Percentiles rank a stretch among this genome's conserved stretches.
phyloP scores from a whole-genome alignment of 2,113 vertebrate species.

The Lycaon pictus region DNA sequence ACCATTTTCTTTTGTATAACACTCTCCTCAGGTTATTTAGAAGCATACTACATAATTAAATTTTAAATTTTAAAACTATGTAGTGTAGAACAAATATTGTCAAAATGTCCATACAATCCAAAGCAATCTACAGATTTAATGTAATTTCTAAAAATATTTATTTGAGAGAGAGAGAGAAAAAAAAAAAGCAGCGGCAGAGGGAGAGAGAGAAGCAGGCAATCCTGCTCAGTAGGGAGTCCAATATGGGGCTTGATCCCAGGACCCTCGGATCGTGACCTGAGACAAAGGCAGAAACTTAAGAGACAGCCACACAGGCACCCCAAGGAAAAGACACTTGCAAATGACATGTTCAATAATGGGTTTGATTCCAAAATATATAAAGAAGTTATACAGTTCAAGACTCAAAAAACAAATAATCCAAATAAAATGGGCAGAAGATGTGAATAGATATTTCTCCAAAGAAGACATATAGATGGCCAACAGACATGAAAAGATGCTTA shows the following conservation, averaged over 20 bases:
- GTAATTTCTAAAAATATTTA: not conserved
- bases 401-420: not conserved
- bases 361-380: not conserved
- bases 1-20: not conserved
- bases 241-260: no score
- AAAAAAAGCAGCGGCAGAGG: no score
- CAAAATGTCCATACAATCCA: not conserved
- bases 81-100: not conserved
- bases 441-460: not conserved
- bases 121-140: not conserved
- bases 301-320: no score
- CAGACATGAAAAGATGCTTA: not conserved
- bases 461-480: not conserved
- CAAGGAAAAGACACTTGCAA: not conserved
- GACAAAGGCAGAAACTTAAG: no score
- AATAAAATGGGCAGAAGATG: not conserved
- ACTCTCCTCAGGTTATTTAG: not conserved
- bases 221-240: no score
- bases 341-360: not conserved
- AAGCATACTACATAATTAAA: not conserved
- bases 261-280: no score
- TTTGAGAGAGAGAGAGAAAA: no score
- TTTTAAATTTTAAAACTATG: not conserved
- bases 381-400: not conserved
- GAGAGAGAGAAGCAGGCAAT: no score